Base-by-base conservation (phyloP, 2,888 invertebrate genomes). In the Lycaena phlaeas region DNA sequence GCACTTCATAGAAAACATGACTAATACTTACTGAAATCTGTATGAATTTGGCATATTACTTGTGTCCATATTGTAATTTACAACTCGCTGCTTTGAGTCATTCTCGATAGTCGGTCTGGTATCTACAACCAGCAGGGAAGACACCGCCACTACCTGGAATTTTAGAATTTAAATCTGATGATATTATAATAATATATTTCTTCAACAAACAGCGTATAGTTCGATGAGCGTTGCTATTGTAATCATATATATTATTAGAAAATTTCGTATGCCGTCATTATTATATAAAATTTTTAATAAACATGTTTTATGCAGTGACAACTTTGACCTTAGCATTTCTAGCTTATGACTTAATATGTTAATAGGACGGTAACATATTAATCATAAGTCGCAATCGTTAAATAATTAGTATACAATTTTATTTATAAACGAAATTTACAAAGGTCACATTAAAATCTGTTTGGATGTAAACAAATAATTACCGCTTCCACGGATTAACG, bases 1-100 rank as follows among this genome's bases (percentile, higher is more conserved):
- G n/a, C n/a, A n/a, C n/a, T n/a, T n/a, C n/a, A n/a, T n/a, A n/a
- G n/a, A n/a, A n/a, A n/a, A n/a, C n/a, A n/a, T n/a, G n/a, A n/a
- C n/a, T n/a, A n/a, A n/a, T 59, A 81, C 81, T 79, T 55, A 84
- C 82, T 72, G 63, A 49, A 74, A 84, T 39, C 61, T 74, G 45
- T 84, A 82, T 6, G 77, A 75, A 49, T 82, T 79, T 1, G 84
- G 82, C 59, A 82, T 63, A 46, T 74, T 65, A 2, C 60, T 54
- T 14, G 76, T 77, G 27, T 81, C 68, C 45, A 64, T 61, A 15
- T 78, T 64, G 43, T 78, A 76, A n/a, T 53, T 57, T 11, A 76
- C 12, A 1, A 75, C 65, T 59, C 79, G 76, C n/a, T n/a, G n/a
- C n/a, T n/a, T n/a, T n/a, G n/a, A n/a, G n/a, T n/a, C n/a, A n/a